phyloP scores from a whole-genome alignment of 2,797 vertebrate species.

The Macropodus opercularis region DNA sequence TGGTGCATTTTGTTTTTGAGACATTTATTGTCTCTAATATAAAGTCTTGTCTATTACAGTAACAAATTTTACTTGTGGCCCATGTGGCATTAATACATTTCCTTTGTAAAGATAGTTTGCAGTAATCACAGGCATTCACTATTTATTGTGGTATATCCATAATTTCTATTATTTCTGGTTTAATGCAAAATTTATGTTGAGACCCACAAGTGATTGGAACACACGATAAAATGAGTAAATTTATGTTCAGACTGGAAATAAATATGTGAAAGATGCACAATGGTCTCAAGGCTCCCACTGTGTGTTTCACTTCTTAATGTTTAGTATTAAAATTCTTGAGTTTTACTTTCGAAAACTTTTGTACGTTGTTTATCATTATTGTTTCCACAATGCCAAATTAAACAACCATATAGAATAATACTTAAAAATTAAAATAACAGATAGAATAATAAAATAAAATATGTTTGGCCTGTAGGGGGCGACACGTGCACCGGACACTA shows the following conservation, averaged over 20 bases:
- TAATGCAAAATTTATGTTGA: neutral
- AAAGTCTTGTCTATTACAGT: slow-evolving; percentile 3
- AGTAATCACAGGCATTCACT: slow-evolving; percentile 1
- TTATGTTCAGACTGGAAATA: neutral
- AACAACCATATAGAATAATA: neutral
- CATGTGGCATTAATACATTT: neutral
- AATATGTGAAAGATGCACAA: neutral
- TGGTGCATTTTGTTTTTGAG: slow-evolving; percentile 30
- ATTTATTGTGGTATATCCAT: neutral
- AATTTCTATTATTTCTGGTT: neutral
- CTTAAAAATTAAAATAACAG: neutral
- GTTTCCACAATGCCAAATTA: neutral
- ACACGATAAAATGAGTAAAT: slow-evolving; percentile 1
- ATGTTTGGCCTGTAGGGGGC: slow-evolving; percentile 39
- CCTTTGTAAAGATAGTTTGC: neutral
- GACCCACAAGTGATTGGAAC: neutral
- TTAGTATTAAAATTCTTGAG: too few relatives aligned
- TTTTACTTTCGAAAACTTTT: too few relatives aligned
- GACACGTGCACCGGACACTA: neutral
- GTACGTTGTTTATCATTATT: too few relatives aligned
- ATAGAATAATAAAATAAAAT: too few relatives aligned
- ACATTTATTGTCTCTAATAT: slow-evolving; percentile 20
- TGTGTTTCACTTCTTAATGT: slow-evolving; percentile 1
- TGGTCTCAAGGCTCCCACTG: slow-evolving; percentile 22
- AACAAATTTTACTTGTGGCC: slow-evolving; percentile 1